A percentile compares a stretch with the other conserved stretches of the same genome.
These are phyloP conservation scores for Intellagama lesueurii DNA, from an alignment of 2,797 vertebrate species.

Conservation along the genomic window DNA sequence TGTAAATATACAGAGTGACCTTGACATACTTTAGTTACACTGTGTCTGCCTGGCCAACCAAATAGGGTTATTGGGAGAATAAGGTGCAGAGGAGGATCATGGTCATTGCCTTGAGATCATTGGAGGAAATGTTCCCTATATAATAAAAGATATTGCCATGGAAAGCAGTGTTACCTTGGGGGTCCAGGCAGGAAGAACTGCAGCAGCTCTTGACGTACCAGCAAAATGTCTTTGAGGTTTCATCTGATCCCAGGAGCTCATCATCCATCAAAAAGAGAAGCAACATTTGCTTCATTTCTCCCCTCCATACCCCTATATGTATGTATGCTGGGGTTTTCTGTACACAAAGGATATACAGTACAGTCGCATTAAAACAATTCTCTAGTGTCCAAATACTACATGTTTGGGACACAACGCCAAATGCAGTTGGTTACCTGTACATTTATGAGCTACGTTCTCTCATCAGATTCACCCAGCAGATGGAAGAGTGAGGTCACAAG, in stretches of 20 bases:
- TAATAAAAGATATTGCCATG: too few relatives aligned
- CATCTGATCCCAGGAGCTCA: not conserved
- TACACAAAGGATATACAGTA: not conserved
- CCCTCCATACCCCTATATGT: not conserved
- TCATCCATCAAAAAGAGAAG: not conserved
- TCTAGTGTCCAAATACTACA: conserved; percentile 45
- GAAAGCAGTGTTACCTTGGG: not conserved
- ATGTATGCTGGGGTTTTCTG: not conserved
- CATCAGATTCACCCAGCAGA: conserved; percentile 31
- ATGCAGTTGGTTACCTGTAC: conserved; percentile 49
- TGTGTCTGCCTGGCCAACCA: too few relatives aligned
- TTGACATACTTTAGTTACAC: too few relatives aligned
- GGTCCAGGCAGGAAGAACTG: not conserved
- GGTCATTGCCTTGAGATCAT: too few relatives aligned
- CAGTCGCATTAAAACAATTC: conserved; percentile 40
- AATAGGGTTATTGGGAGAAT: too few relatives aligned
- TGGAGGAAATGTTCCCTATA: too few relatives aligned
- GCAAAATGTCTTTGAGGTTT: not conserved
- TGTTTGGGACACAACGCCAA: conserved; percentile 62
- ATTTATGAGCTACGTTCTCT: conserved; percentile 49
- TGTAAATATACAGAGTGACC: too few relatives aligned
- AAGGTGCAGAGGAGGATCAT: too few relatives aligned
- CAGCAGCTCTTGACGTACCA: not conserved
- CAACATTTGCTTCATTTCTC: not conserved
- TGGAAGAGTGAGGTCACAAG: conserved; percentile 19